Evolutionary conservation across 1,140 invertebrate species (phyloP).

Genomic region (Popillia japonica): DNA sequence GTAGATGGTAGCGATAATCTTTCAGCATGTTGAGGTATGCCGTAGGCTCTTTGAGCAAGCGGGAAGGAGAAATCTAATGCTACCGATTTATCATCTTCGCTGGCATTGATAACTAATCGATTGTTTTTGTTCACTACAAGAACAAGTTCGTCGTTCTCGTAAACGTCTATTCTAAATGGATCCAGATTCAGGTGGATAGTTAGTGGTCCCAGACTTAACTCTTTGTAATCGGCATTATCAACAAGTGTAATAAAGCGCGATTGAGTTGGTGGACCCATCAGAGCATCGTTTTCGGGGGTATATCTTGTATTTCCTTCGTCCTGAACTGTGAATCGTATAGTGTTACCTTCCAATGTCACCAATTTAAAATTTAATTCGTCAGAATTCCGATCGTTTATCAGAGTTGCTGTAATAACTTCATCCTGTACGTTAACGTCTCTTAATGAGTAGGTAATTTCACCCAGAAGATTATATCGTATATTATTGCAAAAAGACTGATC

Average conservation of each 20-base stretch:
- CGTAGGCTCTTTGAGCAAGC: constrained; percentile 89
- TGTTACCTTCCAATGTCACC: constrained; percentile 36
- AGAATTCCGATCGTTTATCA: not conserved
- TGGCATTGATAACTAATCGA: constrained; percentile 73
- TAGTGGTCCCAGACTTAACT: not conserved
- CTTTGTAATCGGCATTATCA: too few relatives aligned
- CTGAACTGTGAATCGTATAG: constrained; percentile 42
- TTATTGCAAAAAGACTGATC: not conserved
- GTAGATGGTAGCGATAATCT: constrained; percentile 86
- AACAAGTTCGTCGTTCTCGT: not conserved
- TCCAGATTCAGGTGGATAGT: not conserved
- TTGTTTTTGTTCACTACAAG: constrained; percentile 86
- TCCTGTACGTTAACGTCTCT: not conserved
- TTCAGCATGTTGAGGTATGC: constrained; percentile 96
- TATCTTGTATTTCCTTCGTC: constrained; percentile 45
- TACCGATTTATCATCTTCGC: constrained; percentile 67
- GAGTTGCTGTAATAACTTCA: not conserved
- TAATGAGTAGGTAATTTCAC: constrained; percentile 21
- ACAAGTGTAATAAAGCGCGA: not conserved
- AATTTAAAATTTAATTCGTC: not conserved
- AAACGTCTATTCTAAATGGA: constrained; percentile 11
- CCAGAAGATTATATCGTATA: not conserved
- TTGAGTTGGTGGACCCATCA: constrained; percentile 40
- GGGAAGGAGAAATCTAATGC: constrained; percentile 93
- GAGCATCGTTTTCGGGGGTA: constrained; percentile 37